Conservation (phyloP, 2,888 invertebrate species). For the Thysanoteuthis rhombus region DNA sequence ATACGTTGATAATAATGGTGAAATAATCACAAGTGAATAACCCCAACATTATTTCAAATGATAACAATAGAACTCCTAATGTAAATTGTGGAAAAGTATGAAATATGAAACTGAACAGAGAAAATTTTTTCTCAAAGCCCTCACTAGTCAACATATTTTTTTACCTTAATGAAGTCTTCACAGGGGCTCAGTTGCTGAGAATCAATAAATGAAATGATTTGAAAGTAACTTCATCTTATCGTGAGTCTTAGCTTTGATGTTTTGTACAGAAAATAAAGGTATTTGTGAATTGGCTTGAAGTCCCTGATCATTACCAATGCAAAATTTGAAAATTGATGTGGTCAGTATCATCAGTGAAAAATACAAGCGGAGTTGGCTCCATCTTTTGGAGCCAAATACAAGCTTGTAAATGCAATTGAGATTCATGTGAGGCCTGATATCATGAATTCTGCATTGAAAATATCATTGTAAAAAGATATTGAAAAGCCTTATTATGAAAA, state of each 20-base stretch:
- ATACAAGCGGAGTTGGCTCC: neutral
- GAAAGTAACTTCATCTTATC: neutral
- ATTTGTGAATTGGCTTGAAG: neutral
- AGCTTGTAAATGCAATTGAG: neutral
- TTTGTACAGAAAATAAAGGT: neutral
- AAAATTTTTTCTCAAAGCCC: neutral
- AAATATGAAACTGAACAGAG: neutral
- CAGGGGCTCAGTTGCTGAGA: neutral
- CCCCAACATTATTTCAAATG: neutral
- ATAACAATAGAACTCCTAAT: neutral
- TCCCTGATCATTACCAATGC: neutral
- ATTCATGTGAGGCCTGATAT: neutral
- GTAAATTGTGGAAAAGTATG: neutral
- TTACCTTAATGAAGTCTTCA: constrained; percentile 12
- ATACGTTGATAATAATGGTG: neutral
- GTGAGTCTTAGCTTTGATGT: neutral
- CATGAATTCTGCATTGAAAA: neutral
- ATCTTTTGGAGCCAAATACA: neutral
- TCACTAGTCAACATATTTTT: neutral
- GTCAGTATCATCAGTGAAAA: neutral
- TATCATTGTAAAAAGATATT: neutral
- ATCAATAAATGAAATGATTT: neutral
- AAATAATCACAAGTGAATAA: neutral
- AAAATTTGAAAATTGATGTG: neutral
- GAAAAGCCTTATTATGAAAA: neutral